Base-by-base conservation (phyloP, 35 echinoderm and acorn worm species). In the Hemicentrotus pulcherrimus region DNA sequence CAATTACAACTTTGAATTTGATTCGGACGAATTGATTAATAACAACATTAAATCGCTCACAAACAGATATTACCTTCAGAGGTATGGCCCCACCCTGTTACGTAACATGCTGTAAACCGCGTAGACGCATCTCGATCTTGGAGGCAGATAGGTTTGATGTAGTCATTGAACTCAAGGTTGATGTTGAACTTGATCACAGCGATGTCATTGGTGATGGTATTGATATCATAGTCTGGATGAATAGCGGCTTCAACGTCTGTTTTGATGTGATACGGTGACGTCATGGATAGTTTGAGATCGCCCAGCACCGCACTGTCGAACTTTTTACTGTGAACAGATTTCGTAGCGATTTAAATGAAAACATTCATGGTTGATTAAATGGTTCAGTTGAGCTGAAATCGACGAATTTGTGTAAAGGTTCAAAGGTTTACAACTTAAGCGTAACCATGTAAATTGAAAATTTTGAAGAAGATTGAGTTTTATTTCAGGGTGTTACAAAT, bases 11-110 rank as follows among this genome's bases (percentile, higher is more conserved):
- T 86, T 86, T 86, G 28, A 22, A 31, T 18, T 86, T 86, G 86
- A 31, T 86, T 18, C 1, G 50, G 50, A 55, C 12, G 50, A 55
- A 55, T 86, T 18, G 28, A 30, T 86, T 30, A 13, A 86, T 86
- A 86, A 30, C 30, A 86, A 30, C 19, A 32, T 33, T 89, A 90
- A 90, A 5, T 3, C 5, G 4, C 32, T 35, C 7, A 58, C 48
- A 93, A 31, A 11, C 13, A 31, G n/a, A 31, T 28, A 31, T 93
- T 93, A 93, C 91, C 91, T 93, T 93, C 47, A 93, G 46, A 46
- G 15, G 91, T 93, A 58, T 93, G 91, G 18, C 91, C 91, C 91
- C 91, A 93, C 48, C 91, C 91, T 31, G 91, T 93, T 47, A 93
- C 6, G 48, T 93, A 93, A 58, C 91, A 93, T 58, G 91, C 15